Base-by-base conservation (phyloP, 1,140 invertebrate genomes). In the Nephila pilipes region DNA sequence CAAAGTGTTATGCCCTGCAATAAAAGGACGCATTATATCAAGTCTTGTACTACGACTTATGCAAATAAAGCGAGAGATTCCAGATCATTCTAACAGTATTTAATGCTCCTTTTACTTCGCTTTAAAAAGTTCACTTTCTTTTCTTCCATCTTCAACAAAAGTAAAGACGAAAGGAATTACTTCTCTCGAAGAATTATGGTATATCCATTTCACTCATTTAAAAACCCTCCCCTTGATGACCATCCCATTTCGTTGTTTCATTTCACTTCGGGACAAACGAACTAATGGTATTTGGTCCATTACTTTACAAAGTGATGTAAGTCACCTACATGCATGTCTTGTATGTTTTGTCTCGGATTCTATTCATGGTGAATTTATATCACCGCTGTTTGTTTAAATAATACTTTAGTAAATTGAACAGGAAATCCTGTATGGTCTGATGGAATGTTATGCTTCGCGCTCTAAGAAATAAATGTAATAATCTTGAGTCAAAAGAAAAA, bases 191-290 rank as follows among this genome's bases (percentile, higher is more conserved):
- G 87, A 89, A 89, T 89, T 89, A 89, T 89, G 25, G 87, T 29
- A 89, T 79, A 89, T 89, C 87, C 87, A 89, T 89, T 89, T 89
- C 87, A 79, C 38, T 32, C 58, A 25, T 36, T 89, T 89, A 79
- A 79, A 89, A 89, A 89, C 87, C 65, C 65, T 79, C 60, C 63
- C 14, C 46, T 80, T 79, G 87, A 89, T 89, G 87, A 79, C 87
- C 60, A 55, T 79, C 58, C 87, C 65, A 89, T 89, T 89, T 79
- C 87, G 63, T 55, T 89, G 87, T 89, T 89, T 89, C 87, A 89
- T 89, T 89, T 89, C 38, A 46, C 87, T 29, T 22, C 16, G 65
- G 87, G 69, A 89, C 79, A 89, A 89, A 89, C 38, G 63, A 89
- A 65, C 87, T 25, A 89, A 55, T 89, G 65, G 87, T n/a, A 46